Percentiles rank a stretch among this genome's conserved stretches.
Evolutionary conservation across 2,888 invertebrate genomes (phyloP).

Genomic region (Sarcophaga caerulescens): DNA sequence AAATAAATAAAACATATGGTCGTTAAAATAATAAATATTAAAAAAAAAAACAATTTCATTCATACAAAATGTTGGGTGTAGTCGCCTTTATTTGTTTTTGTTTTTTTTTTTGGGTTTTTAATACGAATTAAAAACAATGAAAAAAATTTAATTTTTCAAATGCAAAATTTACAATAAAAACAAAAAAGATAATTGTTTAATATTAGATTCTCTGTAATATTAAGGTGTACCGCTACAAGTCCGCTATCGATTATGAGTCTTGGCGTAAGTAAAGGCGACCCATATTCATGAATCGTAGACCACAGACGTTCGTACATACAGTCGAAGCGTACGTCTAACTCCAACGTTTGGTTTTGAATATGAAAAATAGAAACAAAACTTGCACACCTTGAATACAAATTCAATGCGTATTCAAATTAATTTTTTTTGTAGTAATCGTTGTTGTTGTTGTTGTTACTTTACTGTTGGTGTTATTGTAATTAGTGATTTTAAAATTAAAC

Average conservation of each 20-base stretch:
- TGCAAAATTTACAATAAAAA: conserved; percentile 40
- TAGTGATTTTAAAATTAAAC: conserved; percentile 16
- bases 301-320: too few species aligned
- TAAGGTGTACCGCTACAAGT: too few species aligned
- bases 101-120: neutral
- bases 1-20: conserved; percentile 10
- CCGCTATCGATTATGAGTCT: too few species aligned
- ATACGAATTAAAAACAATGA: conserved; percentile 19
- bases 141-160: conserved; percentile 42
- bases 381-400: conserved; percentile 69
- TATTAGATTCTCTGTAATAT: too few species aligned
- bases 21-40: too few species aligned
- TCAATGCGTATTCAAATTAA: conserved; percentile 61
- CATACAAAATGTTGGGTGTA: conserved; percentile 20
- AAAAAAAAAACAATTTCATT: conserved; percentile 52
- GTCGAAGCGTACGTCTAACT: too few species aligned
- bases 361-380: conserved; percentile 48
- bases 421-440: neutral
- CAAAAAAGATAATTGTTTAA: neutral
- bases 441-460: too few species aligned
- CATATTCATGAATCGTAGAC: too few species aligned
- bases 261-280: too few species aligned
- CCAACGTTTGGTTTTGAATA: neutral
- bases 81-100: neutral
- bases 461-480: neutral